Conservation (phyloP, 2,888 invertebrate genomes). For the Parascotia fuliginaria region DNA sequence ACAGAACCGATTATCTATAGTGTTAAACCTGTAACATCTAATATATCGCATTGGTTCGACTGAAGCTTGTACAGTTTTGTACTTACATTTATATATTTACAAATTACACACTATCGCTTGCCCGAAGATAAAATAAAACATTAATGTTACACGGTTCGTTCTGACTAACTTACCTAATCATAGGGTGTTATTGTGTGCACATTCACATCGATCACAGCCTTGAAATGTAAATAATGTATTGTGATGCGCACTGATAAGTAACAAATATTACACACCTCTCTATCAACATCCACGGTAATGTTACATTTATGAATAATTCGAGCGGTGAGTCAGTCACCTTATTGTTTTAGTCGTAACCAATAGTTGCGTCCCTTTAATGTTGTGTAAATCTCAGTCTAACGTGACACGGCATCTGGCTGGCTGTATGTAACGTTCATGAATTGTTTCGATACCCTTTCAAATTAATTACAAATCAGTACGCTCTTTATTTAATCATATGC, state of each 20-base stretch:
- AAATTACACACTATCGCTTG: conserved; percentile 39
- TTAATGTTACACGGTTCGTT: conserved; percentile 18
- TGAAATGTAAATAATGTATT: conserved; percentile 35
- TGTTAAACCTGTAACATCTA: too few species aligned
- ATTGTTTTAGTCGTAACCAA: conserved; percentile 39
- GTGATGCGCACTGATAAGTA: conserved; percentile 39
- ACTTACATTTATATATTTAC: conserved; percentile 44
- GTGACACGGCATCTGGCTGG: conserved; percentile 33
- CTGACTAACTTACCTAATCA: conserved; percentile 41
- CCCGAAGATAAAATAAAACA: conserved; percentile 45
- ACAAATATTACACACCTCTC: conserved; percentile 19
- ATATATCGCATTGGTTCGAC: conserved; percentile 43
- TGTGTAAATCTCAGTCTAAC: conserved; percentile 38
- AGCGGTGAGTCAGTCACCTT: conserved; percentile 29
- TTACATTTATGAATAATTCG: conserved; percentile 38
- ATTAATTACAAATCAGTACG: conserved; percentile 26
- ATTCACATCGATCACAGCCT: conserved; percentile 45
- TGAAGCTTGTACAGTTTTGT: conserved; percentile 44
- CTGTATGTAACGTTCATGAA: conserved; percentile 18
- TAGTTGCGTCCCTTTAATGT: conserved; percentile 40
- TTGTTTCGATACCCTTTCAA: conserved; percentile 13
- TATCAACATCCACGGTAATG: conserved; percentile 23
- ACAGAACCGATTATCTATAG: too few species aligned
- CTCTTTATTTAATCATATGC: conserved; percentile 13
- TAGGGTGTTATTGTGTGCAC: conserved; percentile 40